Percentiles rank a stretch among this genome's conserved stretches.
Conservation (phyloP, 2,113 vertebrate genomes). For the Helogale parvula region DNA sequence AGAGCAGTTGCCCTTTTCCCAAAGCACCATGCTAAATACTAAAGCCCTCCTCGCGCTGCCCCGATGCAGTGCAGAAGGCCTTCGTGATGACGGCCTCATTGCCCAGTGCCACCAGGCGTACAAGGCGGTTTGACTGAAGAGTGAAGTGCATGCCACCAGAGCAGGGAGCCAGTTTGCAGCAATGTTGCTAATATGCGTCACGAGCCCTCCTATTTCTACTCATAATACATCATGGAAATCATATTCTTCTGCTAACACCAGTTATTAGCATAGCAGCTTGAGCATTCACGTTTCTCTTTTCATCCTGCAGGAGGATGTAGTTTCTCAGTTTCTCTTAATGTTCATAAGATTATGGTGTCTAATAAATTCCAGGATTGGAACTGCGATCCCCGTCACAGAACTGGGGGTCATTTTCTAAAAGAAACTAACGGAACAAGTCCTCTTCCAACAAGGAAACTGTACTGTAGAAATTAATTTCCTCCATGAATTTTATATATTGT, state of each 20-base stretch:
- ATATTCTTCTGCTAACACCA: conserved; percentile 36
- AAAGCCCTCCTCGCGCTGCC: neutral
- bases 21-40: neutral
- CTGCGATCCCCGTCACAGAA: conserved; percentile 70
- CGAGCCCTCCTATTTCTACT: conserved; percentile 34
- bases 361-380: conserved; percentile 75
- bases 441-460: conserved; percentile 80
- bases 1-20: conserved; percentile 21
- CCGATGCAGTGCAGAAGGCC: neutral
- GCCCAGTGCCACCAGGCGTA: neutral
- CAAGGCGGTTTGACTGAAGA: neutral
- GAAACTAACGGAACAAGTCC: conserved; percentile 73
- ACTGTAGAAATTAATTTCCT: conserved; percentile 78
- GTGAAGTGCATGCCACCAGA: neutral
- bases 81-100: neutral
- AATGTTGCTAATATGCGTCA: conserved; percentile 2
- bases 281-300: conserved; percentile 68
- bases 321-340: conserved; percentile 68
- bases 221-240: conserved; percentile 28
- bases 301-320: conserved; percentile 67
- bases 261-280: conserved; percentile 59
- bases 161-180: conserved; percentile 18
- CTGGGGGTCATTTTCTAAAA: conserved; percentile 73
- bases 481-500: conserved; percentile 80
- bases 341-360: conserved; percentile 74